Base-by-base conservation (phyloP, 2,797 vertebrate genomes). In the Propithecus perrieri region DNA sequence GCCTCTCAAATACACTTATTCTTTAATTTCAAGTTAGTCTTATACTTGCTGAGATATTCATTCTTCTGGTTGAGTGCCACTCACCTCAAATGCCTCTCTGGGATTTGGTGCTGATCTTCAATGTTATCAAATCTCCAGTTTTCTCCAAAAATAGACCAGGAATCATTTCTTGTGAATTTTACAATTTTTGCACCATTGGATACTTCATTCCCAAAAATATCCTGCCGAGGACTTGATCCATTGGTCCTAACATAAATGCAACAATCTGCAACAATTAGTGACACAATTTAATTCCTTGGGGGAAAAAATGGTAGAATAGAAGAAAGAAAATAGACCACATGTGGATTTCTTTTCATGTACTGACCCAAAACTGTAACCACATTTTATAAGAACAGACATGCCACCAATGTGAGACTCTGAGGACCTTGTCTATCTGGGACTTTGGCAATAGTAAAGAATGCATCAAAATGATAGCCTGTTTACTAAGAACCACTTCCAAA, bases 261-360 rank as follows among this genome's bases (percentile, higher is more conserved):
- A 85, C 10, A 75, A 75, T 67, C 86, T 86, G 76, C 22, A 91
- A 96, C 41, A 87, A 95, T 75, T 67, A 5, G 61, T n/a, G 76
- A 63, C 46, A 78, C 46, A 71, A 69, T 61, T n/a, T 71, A 57
- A 30, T 72, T 85, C 75, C 53, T 14, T 46, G 35, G 35, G 43
- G 15, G 63, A 24, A 38, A 11, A 83, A 28, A 81, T 71, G 24
- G 7, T 28, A 8, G 17, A 9, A 43, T 30, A 67, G 74, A 74
- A 26, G 24, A 80, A 72, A 35, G 17, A 59, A 88, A 85, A n/a
- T 1, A 76, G 84, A 22, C 10, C 24, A 12, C 28, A 28, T n/a
- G 5, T 89, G 1, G 30, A 81, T 75, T 92, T 81, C 22, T 55
- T 53, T 76, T 50, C 50, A 90, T 71, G 46, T 5, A 71, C 20